Percentiles rank a stretch among this genome's conserved stretches.
phyloP scores from a whole-genome alignment of 1,140 invertebrate species.

The Pseudomyrmex pallidus region DNA sequence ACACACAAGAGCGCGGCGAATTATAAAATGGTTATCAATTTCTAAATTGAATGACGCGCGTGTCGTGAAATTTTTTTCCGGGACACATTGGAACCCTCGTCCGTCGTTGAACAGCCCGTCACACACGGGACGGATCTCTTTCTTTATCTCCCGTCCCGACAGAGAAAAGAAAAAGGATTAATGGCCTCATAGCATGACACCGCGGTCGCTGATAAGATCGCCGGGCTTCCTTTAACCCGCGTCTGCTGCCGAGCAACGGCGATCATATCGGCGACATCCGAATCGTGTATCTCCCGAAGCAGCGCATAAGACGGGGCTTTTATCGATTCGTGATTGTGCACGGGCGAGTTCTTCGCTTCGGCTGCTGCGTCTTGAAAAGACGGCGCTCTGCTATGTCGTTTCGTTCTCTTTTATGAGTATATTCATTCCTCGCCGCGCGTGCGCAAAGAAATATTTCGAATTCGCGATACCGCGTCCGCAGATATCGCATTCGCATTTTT shows the following conservation, averaged over 20 bases:
- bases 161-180: constrained; percentile 73
- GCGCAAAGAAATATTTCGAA: neutral
- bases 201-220: constrained; percentile 71
- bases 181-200: constrained; percentile 75
- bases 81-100: constrained; percentile 8
- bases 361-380: constrained; percentile 21
- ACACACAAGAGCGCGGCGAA: constrained; percentile 33
- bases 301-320: constrained; percentile 63
- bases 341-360: constrained; percentile 24
- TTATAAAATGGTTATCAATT: constrained; percentile 65
- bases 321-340: constrained; percentile 67
- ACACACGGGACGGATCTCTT: constrained; percentile 11
- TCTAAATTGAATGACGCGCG: constrained; percentile 58
- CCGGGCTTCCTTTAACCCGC: constrained; percentile 66
- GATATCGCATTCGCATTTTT: neutral
- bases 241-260: constrained; percentile 61
- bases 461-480: neutral
- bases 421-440: neutral
- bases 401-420: neutral
- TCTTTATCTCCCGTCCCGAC: constrained; percentile 52
- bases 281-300: constrained; percentile 69
- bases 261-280: constrained; percentile 70
- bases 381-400: neutral
- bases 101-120: constrained; percentile 24
- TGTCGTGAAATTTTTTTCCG: constrained; percentile 25